Evolutionary conservation across 1,140 invertebrate genomes (phyloP).

Genomic region (Lycorma delicatula): DNA sequence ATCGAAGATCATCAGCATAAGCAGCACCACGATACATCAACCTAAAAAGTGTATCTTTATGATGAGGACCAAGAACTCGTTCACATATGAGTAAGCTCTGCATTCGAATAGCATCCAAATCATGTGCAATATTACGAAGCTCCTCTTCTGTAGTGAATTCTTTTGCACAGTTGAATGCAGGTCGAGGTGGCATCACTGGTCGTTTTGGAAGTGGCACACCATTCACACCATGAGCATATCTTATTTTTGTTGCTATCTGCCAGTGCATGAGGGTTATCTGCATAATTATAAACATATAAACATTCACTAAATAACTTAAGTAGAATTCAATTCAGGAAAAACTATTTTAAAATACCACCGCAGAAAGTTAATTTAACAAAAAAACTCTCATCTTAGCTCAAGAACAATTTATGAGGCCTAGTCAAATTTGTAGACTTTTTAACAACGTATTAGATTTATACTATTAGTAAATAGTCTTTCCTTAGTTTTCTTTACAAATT

Average conservation of each 20-base stretch:
- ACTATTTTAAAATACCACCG: too few species aligned
- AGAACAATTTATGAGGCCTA: too few species aligned
- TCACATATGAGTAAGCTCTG: constrained; percentile 77
- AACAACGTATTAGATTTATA: too few species aligned
- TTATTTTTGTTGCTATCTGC: constrained; percentile 24
- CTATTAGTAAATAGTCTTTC: too few species aligned
- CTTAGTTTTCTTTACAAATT: too few species aligned
- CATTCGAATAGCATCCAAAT: constrained; percentile 71
- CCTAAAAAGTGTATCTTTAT: constrained; percentile 80
- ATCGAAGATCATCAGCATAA: constrained; percentile 74
- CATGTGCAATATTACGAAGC: constrained; percentile 57
- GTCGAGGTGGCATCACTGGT: constrained; percentile 45
- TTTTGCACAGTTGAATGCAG: constrained; percentile 51
- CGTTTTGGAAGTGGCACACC: constrained; percentile 43
- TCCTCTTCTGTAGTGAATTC: constrained; percentile 66
- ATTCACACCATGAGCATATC: constrained; percentile 26
- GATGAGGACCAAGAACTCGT: constrained; percentile 65
- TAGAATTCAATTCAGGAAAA: too few species aligned
- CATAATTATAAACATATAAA: too few species aligned
- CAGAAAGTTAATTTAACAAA: too few species aligned
- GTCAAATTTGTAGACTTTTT: too few species aligned
- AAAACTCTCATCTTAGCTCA: too few species aligned
- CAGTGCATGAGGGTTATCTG: constrained; percentile 28
- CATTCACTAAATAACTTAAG: too few species aligned
- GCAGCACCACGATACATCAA: constrained; percentile 68